A percentile compares a stretch with the other conserved stretches of the same genome.
These are phyloP conservation scores for Deilephila elpenor DNA, from an alignment of 2,888 invertebrate species.

Conservation along the genomic window DNA sequence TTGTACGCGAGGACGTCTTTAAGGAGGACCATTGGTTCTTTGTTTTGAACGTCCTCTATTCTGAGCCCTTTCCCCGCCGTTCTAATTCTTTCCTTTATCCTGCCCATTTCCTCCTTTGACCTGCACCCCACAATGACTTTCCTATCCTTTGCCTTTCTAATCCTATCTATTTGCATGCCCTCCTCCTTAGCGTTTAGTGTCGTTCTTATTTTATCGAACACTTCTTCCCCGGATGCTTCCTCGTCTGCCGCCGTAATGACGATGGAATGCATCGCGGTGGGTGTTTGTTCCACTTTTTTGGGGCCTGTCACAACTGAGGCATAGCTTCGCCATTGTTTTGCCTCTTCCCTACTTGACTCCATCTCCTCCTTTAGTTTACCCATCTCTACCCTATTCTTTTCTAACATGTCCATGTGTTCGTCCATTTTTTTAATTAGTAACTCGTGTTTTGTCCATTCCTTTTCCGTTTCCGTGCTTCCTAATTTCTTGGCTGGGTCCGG, in stretches of 20 bases:
- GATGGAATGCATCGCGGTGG: neutral
- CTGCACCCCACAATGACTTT: neutral
- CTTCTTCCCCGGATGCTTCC: neutral
- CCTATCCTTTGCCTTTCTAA: slow-evolving; percentile 4
- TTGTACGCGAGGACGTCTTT: neutral
- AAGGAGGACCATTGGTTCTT: neutral
- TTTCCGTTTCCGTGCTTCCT: too few relatives aligned
- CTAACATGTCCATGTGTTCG: neutral
- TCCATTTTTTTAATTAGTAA: neutral
- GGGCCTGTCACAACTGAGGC: too few relatives aligned
- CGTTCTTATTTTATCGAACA: neutral
- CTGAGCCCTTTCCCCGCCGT: neutral
- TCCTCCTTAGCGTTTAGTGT: neutral
- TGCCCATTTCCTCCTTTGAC: neutral
- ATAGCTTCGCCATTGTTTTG: too few relatives aligned
- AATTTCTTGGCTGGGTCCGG: too few relatives aligned
- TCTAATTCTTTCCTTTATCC: neutral
- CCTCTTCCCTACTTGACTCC: too few relatives aligned
- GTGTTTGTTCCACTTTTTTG: too few relatives aligned
- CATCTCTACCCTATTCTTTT: neutral
- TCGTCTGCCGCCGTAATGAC: neutral
- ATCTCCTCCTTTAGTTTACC: neutral
- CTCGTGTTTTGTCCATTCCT: too few relatives aligned
- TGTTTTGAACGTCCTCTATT: neutral
- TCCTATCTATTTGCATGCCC: neutral